phyloP scores from a whole-genome alignment of 2,113 vertebrate species.

The Cynocephalus volans region DNA sequence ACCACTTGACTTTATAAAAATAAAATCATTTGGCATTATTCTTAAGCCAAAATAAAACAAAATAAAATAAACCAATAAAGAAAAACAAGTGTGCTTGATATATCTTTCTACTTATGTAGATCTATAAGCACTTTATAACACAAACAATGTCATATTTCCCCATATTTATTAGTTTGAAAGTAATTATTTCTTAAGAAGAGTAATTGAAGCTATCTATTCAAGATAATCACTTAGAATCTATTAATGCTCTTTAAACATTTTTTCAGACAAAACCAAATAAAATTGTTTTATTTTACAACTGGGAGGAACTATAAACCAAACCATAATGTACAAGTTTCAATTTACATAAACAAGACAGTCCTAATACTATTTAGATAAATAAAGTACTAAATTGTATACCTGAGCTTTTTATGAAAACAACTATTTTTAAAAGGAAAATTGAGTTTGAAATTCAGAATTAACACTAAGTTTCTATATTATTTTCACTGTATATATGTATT shows the following conservation, averaged over 20 bases:
- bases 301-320: not conserved
- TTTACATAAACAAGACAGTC: not conserved
- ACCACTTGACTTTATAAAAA: not conserved
- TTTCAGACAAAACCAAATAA: not conserved
- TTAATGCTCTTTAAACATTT: not conserved
- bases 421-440: too few relatives aligned
- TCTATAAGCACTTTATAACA: not conserved
- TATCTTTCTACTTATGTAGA: not conserved
- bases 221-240: not conserved
- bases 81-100: not conserved
- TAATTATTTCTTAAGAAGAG: not conserved
- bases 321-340: not conserved
- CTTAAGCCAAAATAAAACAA: conserved; percentile 10
- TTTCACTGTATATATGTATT: not conserved
- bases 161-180: conserved; percentile 23
- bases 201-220: conserved; percentile 2
- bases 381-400: not conserved
- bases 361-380: not conserved
- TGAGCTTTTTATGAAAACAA: not conserved
- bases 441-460: conserved; percentile 18
- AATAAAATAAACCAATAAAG: not conserved
- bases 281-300: not conserved
- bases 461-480: not conserved
- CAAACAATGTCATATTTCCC: not conserved
- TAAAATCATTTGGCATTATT: conserved; percentile 16